Base-by-base conservation (phyloP, 1,140 invertebrate species). In the Mamestra configurata region DNA sequence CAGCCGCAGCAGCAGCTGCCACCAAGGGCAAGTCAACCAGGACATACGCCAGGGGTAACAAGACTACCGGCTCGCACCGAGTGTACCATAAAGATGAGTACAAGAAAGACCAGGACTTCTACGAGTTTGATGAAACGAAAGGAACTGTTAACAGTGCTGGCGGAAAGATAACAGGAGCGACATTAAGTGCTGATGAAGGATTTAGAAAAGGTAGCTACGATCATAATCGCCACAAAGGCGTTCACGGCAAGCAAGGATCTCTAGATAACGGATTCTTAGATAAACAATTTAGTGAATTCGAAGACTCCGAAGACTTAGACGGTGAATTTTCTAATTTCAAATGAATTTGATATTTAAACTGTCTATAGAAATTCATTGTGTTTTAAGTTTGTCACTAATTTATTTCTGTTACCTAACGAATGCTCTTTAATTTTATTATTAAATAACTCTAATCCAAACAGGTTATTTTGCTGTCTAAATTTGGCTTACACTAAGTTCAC, bases 41-140 rank as follows among this genome's bases (percentile, higher is more conserved):
- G 20, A 93, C 90, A 37, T 96, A 96, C 87, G 96, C 96, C 85
- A 97, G 97, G 88, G 97, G 97, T 0, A 95, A 96, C 5, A 97
- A 97, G 88, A 97, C 96, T 1, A 96, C 94, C 31, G 97, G 97
- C 20, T 97, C 95, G 86, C 97, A 97, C 86, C 97, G 96, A 83
- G 95, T 97, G 5, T 96, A 97, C 79, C 96, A 96, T 82, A 97
- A 97, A 89, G 97, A 97, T 86, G 97, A 97, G 88, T 97, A 96
- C 88, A 96, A 97, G 86, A 97, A 97, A 88, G 96, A 97, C 79
- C 96, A 96, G 72, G 95, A 96, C 73, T 97, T 97, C 92, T 97
- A 97, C 87, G 96, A 97, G 87, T 96, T 97, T 71, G 95, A 95
- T 27, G 96, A 97, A 90, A 96, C 96, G 1, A 96, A 95, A 76